Evolutionary conservation across 1,140 invertebrate species (phyloP), one percentile per base, ranked within the genome.

Genomic region (Pentalonia nigronervosa): DNA sequence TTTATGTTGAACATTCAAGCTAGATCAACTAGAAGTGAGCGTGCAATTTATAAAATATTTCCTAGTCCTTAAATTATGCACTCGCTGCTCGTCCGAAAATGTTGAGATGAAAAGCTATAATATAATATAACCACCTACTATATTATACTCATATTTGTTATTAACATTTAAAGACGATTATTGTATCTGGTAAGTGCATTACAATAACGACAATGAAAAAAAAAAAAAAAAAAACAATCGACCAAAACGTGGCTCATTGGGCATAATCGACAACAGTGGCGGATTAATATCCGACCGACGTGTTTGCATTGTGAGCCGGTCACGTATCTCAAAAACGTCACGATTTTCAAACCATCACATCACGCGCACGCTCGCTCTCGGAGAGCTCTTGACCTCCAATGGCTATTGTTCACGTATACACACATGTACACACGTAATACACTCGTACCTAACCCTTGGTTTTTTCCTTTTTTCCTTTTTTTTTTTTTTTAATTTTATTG

Each of bases 271-370:
- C 76, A 47, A 50, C 56, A 36, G 91, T 83, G 81, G 91, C 76
- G 91, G 91, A 93, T 86, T 93, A 93, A 93, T 93, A 93, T 83
- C 81, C 91, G 34, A 53, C 48, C 91, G 25, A 84, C 48, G 91
- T 93, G 81, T 93, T 93, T 93, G 91, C 81, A 93, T 93, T 86
- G 91, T 86, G 91, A 93, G 91, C 91, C 25, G 81, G 91, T 93
- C 91, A 93, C 91, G 91, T 93, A 93, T 86, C 81, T 93, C 50
- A 25, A 81, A 93, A 86, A 86, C 91, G 81, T 86, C 91, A 93
- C 91, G 91, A 93, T 93, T 93, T 67, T 50, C 81, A 56, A 93
- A 86, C 91, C 91, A 41, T 86, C 91, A 45, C 36, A 92, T 93
- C 91, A 93, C 81, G 50, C 91, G 76, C 91, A 41, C 53, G 89